A percentile compares a stretch with the other conserved stretches of the same genome.
Evolutionary conservation across 30 jellyfish, hydroid and myxozoan genomes (phyloP).

Genomic region (Turritopsis dohrnii): DNA sequence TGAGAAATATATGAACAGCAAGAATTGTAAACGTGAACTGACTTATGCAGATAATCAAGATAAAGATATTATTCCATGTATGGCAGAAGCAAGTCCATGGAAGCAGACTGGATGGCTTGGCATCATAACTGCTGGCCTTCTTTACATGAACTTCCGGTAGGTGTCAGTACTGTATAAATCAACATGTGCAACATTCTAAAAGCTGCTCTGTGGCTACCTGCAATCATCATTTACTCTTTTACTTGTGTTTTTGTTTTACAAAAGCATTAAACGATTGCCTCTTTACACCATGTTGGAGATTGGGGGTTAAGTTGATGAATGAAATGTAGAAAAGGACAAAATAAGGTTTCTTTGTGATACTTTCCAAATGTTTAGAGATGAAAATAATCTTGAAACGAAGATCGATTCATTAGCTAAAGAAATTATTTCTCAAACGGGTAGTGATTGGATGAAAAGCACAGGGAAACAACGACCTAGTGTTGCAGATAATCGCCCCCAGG

Average conservation of each 20-base stretch:
- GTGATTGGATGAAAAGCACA: slow-evolving; percentile 26
- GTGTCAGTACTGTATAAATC: background rate
- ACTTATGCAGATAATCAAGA: slow-evolving; percentile 54
- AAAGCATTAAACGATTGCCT: too few relatives aligned
- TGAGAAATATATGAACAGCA: slow-evolving; percentile 51
- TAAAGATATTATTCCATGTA: slow-evolving; percentile 58
- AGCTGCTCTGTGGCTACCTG: too few relatives aligned
- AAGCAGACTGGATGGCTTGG: slow-evolving; percentile 53
- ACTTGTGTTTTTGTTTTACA: too few relatives aligned
- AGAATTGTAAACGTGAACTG: slow-evolving; percentile 72
- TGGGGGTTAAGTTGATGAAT: too few relatives aligned
- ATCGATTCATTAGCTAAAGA: slow-evolving; percentile 63
- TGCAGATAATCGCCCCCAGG: slow-evolving; percentile 30
- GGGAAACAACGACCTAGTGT: slow-evolving; percentile 36
- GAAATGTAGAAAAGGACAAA: too few relatives aligned
- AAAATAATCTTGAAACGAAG: slow-evolving; percentile 48
- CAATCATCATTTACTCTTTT: too few relatives aligned
- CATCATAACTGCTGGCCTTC: slow-evolving; percentile 66
- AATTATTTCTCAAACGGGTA: slow-evolving; percentile 52
- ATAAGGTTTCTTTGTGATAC: too few relatives aligned
- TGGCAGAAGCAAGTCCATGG: slow-evolving; percentile 38
- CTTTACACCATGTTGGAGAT: too few relatives aligned
- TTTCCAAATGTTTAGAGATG: slow-evolving; percentile 69
- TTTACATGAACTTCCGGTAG: slow-evolving; percentile 65
- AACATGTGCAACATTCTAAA: too few relatives aligned